Base-by-base conservation (phyloP, 2,888 invertebrate species). In the Brenthis daphne region DNA sequence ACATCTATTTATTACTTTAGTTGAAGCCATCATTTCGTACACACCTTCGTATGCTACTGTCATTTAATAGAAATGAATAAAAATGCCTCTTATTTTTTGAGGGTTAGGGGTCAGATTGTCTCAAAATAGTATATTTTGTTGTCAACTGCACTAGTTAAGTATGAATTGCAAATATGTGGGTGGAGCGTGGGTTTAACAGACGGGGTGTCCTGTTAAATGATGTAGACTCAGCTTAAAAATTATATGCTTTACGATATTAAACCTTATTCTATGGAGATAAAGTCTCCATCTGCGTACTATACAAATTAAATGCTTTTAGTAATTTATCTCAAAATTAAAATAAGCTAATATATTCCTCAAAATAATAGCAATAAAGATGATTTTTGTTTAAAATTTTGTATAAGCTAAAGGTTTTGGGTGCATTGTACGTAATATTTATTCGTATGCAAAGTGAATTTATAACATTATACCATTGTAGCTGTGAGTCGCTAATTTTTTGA, bases 141-240 rank as follows among this genome's bases (percentile, higher is more conserved):
- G 64, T 20, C 60, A 58, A 57, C 50, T 64, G 54, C 64, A 68
- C 66, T 57, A 70, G 60, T 70, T 70, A 73, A 73, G 70, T 73
- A 73, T 68, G 73, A 73, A 73, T 73, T 70, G 70, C 73, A 73
- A 73, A 70, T 73, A 71, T 60, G 70, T 73, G 70, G 70, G 73
- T 65, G 68, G 68, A 66, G 68, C 64, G 73, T 71, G 68, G 70
- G 70, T 64, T 68, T 70, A 68, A 73, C 73, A 70, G 70, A 73
- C 68, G 66, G 68, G 68, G 70, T 71, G 71, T 70, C 68, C 68
- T 70, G 70, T 66, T 70, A 70, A 72, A 73, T 73, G 72, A 73
- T 68, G 72, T 73, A 70, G 64, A 73, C 60, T 64, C 63, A 29
- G 70, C 66, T 72, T 73, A 64, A 73, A 67, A 73, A 70, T 68